A percentile compares a stretch with the other conserved stretches of the same genome.
phyloP scores from a whole-genome alignment of 2,888 invertebrate genomes.

The Lasiommata megera region DNA sequence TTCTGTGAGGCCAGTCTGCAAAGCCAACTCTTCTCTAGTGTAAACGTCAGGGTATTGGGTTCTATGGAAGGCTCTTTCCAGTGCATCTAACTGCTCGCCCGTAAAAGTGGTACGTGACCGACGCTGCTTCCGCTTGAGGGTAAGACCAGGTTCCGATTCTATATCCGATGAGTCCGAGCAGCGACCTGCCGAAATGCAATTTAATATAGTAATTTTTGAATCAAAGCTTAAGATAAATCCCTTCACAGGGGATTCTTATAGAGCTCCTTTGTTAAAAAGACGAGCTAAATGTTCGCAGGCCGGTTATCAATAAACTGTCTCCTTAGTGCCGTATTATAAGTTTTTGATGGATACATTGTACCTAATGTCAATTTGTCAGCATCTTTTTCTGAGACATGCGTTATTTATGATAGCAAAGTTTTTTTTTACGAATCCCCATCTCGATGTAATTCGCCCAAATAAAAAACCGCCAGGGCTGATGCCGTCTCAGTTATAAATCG shows the following conservation, averaged over 20 bases:
- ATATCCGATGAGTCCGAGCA: constrained; percentile 85
- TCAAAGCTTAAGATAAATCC: not conserved
- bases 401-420: constrained; percentile 64
- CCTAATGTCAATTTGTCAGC: constrained; percentile 71
- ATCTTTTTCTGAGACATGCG: constrained; percentile 68
- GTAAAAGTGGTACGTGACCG: constrained; percentile 97
- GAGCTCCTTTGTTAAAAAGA: not conserved
- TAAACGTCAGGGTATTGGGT: constrained; percentile 98
- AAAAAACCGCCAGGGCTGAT: constrained; percentile 60
- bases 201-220: too few relatives aligned
- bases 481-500: constrained; percentile 75
- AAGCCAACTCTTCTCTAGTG: constrained; percentile 94
- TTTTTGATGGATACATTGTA: constrained; percentile 55
- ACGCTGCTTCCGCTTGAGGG: constrained; percentile 93
- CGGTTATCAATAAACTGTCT: constrained; percentile 13
- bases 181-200: constrained; percentile 50
- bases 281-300: not conserved
- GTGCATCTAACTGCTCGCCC: constrained; percentile 93
- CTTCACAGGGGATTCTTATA: not conserved
- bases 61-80: constrained; percentile 94
- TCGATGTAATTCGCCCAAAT: constrained; percentile 74
- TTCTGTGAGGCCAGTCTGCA: constrained; percentile 94
- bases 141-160: constrained; percentile 95
- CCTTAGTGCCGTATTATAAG: constrained; percentile 18
- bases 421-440: constrained; percentile 78